These are phyloP conservation scores for Caerostris darwini DNA, from an alignment of 1,140 invertebrate species.

Conservation along the genomic window DNA sequence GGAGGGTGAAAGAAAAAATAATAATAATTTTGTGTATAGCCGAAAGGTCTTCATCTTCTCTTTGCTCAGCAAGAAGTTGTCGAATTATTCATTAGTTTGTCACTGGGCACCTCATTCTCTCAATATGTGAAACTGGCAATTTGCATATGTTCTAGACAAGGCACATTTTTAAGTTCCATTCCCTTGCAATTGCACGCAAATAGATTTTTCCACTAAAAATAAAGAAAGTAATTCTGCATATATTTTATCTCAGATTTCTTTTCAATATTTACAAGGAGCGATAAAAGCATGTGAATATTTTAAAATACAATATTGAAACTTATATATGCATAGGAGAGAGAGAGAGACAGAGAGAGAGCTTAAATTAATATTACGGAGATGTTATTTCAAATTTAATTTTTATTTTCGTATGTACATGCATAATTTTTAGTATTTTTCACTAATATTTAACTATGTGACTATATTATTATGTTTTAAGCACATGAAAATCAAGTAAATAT, in stretches of 20 bases:
- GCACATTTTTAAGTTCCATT: constrained; percentile 28
- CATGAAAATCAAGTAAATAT: no score
- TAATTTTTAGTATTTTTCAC: no score
- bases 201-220: constrained; percentile 19
- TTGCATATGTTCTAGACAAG: constrained; percentile 41
- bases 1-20: background rate
- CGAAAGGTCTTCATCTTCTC: background rate
- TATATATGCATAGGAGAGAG: background rate
- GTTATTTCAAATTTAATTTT: no score
- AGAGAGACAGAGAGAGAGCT: no score
- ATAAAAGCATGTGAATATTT: background rate
- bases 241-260: background rate
- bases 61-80: background rate
- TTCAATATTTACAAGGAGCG: background rate
- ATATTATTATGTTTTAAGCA: no score
- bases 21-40: background rate
- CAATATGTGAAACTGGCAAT: constrained; percentile 52
- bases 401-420: no score
- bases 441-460: no score
- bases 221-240: background rate
- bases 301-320: background rate
- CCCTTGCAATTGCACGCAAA: background rate
- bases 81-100: constrained; percentile 76
- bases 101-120: constrained; percentile 18
- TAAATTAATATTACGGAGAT: no score